phyloP scores from a whole-genome alignment of 2,888 invertebrate genomes.

The Adelphocoris suturalis region DNA sequence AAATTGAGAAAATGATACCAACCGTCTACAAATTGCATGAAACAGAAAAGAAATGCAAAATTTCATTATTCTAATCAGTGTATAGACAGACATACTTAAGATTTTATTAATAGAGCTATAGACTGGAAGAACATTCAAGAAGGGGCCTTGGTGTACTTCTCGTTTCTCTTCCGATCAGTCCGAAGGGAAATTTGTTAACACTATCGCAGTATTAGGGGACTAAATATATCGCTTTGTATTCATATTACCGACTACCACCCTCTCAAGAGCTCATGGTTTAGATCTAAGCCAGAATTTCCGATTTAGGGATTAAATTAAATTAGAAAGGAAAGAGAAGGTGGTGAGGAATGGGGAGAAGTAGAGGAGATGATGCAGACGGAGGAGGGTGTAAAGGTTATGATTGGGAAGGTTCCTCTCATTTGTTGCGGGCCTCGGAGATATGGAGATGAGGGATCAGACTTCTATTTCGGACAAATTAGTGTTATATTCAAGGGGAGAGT shows the following conservation, averaged over 20 bases:
- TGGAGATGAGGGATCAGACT: constrained; percentile 59
- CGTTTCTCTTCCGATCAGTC: too few species aligned
- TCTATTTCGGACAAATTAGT: constrained; percentile 70
- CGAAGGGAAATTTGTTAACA: background rate
- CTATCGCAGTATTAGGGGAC: background rate
- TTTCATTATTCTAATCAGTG: too few species aligned
- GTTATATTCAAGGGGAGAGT: constrained; percentile 68
- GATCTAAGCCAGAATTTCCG: constrained; percentile 49
- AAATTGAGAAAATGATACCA: too few species aligned
- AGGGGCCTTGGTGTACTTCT: too few species aligned
- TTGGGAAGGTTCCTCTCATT: constrained; percentile 53
- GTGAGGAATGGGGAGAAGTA: background rate
- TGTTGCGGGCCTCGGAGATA: constrained; percentile 49
- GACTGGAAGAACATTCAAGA: too few species aligned
- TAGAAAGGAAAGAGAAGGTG: constrained; percentile 27
- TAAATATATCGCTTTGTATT: constrained; percentile 27
- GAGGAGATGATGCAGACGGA: too few species aligned
- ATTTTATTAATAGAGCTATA: too few species aligned
- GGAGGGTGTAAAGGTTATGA: constrained; percentile 57
- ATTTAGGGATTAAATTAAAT: constrained; percentile 60
- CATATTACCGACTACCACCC: background rate
- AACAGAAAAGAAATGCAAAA: too few species aligned
- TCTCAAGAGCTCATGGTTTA: constrained; percentile 14
- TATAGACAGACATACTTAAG: too few species aligned
- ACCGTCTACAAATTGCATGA: too few species aligned